Evolutionary conservation across 2,113 vertebrate species (phyloP).

Genomic region (Lasiurus cinereus): DNA sequence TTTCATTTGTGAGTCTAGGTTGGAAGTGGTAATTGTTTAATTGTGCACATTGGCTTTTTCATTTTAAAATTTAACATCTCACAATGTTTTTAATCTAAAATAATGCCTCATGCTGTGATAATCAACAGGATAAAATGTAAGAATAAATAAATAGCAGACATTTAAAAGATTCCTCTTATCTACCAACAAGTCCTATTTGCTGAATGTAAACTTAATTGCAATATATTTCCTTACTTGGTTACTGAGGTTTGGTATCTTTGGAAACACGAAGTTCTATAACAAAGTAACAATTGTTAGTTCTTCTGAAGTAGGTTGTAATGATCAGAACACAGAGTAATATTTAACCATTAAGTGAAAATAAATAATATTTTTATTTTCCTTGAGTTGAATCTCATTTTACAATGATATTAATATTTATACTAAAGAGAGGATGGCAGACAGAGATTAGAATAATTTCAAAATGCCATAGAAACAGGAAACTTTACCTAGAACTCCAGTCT

Average conservation of each 20-base stretch:
- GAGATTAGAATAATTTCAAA: conserved; percentile 22
- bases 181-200: conserved; percentile 81
- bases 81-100: conserved; percentile 81
- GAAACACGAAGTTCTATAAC: conserved; percentile 65
- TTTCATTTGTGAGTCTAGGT: conserved; percentile 79
- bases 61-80: conserved; percentile 80
- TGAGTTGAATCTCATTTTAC: conserved; percentile 12
- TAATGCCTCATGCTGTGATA: conserved; percentile 81
- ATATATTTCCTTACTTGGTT: conserved; percentile 85
- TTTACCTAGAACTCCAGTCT: background rate
- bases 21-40: conserved; percentile 83
- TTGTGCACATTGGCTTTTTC: conserved; percentile 78
- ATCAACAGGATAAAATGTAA: conserved; percentile 81
- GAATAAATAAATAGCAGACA: conserved; percentile 76
- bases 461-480: background rate
- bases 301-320: conserved; percentile 76
- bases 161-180: conserved; percentile 82
- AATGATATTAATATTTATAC: background rate
- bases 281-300: conserved; percentile 74
- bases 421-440: background rate
- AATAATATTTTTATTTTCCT: conserved; percentile 63
- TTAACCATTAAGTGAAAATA: conserved; percentile 73
- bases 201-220: conserved; percentile 84
- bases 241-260: conserved; percentile 73
- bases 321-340: conserved; percentile 80